Base-by-base conservation (phyloP, 2,888 invertebrate genomes). In the Drosophila koepferae region DNA sequence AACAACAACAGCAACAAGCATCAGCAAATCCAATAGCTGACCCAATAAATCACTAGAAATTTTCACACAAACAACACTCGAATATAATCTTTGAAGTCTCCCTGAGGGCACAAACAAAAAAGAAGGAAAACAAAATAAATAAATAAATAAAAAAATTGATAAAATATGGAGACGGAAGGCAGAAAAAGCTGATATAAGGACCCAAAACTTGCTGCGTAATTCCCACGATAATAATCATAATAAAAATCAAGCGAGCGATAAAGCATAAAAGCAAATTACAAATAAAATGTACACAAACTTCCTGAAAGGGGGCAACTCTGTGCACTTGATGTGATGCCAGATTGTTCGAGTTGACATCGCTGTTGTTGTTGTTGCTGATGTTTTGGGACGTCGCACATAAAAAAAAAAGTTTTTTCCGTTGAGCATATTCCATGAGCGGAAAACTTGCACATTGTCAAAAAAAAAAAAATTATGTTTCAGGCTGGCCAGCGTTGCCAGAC, bases 181-280 rank as follows among this genome's bases (percentile, higher is more conserved):
- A 49, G 56, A 31, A 44, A 43, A 43, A 63, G 41, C 59, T 31
- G 44, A 63, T 55, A 64, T 65, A 67, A 76, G 76, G 63, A 49
- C 63, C 73, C 41, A 54, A 60, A 67, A 72, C 60, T 85, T 85
- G 81, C 83, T 79, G 70, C 72, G 76, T 79, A 85, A 85, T 82
- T 87, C 86, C 83, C 88, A 77, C 83, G 86, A 85, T 85, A 85
- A 85, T 85, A 85, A 85, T 85, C 85, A 87, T 85, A 85, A 85
- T 85, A 85, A 85, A 85, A 85, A 85, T 85, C 88, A 85, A 83
- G 88, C 85, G 83, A 79, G 86, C 85, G 83, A 85, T 85, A 85
- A 85, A 85, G 85, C 86, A 88, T 85, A 85, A 85, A 84, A 85
- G 81, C 86, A 85, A 85, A 85, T 85, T 85, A 85, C 88, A 85